Base-by-base conservation (phyloP, 2,888 invertebrate species). In the Phyllotreta striolata region DNA sequence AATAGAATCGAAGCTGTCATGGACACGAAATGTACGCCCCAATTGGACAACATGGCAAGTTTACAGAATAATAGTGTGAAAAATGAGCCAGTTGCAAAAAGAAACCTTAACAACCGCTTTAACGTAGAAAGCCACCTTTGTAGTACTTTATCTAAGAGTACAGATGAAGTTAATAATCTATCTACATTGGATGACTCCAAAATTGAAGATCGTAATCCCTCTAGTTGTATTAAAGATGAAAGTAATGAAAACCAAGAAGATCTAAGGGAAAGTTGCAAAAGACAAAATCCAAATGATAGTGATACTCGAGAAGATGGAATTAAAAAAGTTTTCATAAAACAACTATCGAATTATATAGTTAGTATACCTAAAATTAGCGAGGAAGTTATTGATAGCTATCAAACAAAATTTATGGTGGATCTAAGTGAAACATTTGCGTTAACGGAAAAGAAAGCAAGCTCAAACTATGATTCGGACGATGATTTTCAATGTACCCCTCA, bases 31-130 rank as follows among this genome's bases (percentile, higher is more conserved):
- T 24, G 4, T 24, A 3, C 4, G 24, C 24, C 24, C 24, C 24
- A 24, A 10, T 38, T 12, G 52, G 13, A 38, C 13, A 37, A 52
- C 4, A 6, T 37, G 37, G 8, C 1, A 52, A 52, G 39, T 38
- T 38, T 3, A 24, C 24, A 24, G 24, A 13, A 1, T 9, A 35
- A 49, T 34, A 44, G 12, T 6, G 49, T 35, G n/a, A 49, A 49
- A 49, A 49, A n/a, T 35, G 35, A 49, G 12, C 12, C 35, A n/a
- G 37, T 3, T 49, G 59, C 51, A 3, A 59, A 59, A 39, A 59
- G 51, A 35, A 59, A 35, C 38, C 59, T 59, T 51, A 41, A 43
- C n/a, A 39, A 51, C 9, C 51, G 59, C n/a, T 59, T 59, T 59
- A 24, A 47, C 24, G 13, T 43, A 35, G 43, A 59, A 14, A 47